Base-by-base conservation (phyloP, 1,140 invertebrate genomes). In the Drosophila pandora region DNA sequence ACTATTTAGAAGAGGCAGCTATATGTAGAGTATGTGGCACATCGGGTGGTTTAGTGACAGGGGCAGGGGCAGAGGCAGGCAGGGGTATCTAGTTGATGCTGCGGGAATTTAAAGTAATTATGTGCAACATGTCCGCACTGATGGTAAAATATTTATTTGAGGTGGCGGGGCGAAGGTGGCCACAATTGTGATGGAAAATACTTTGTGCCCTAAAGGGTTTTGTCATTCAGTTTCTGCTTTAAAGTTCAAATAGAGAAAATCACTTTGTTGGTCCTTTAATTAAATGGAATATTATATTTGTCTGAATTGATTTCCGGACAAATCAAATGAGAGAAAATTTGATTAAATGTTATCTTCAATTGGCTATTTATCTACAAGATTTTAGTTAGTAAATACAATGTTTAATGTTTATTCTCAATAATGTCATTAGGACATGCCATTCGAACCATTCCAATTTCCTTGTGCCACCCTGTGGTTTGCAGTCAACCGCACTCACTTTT, bases 401-500 rank as follows among this genome's bases (percentile, higher is more conserved):
- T 3, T 41, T n/a, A 6, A 45, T 8, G 17, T 7, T 41, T 22
- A 23, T 25, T 25, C 9, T 30, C 32, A 50, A 43, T 63, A 63
- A 65, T 50, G 37, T 43, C 10, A 63, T 65, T 65, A 65, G 25
- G 45, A 17, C 32, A 63, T 48, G 37, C 23, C 21, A 6, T 28
- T 28, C 7, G 7, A 28, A 28, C 25, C 25, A 28, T 28, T 28
- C 25, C 25, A 28, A 28, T 28, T 28, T 28, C 1, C 22, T 5
- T 9, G 9, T 34, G 28, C n/a, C 21, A 21, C 39, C 30, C 32
- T 41, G 32, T n/a, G 37, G 25, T 2, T 13, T 9, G 9, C 41
- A 12, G 21, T 32, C 34, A 57, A 69, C 52, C 67, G 53, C 50
- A 64, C 61, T 28, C 43, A 57, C 53, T 61, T 53, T 52, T 32